Evolutionary conservation across 2,113 vertebrate genomes (phyloP), one percentile per base, ranked within the genome.

Genomic region (Gymnogyps californianus): DNA sequence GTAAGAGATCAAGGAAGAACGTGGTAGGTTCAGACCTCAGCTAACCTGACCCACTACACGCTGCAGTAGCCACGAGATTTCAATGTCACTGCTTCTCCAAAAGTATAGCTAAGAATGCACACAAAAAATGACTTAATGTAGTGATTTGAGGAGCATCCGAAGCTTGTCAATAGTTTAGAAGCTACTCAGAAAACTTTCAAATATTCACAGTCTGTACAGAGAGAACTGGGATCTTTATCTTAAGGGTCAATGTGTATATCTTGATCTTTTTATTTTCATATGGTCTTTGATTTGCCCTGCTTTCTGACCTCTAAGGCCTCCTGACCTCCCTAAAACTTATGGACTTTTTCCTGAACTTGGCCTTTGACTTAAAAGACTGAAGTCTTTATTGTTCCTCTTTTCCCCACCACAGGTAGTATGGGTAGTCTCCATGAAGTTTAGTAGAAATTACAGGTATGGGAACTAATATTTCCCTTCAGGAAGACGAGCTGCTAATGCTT

Each of bases 231-330:
- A 49, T 49, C 46, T 66, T 84, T 66, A 40, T 7, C 9, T 5
- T 21, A 2, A 19, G 10, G 1, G 1, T 69, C 15, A 38, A 4
- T 13, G 22, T 13, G 7, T 13, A 16, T 26, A 67, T 25, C 2
- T 24, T 38, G 22, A 24, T 13, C 6, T 79, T 75, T 77, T 44
- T 34, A 1, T 81, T 81, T 91, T 74, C 11, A 40, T 62, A 14
- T 66, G 6, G 13, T 22, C 10, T 65, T 65, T 81, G 16, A 65
- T 38, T 72, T 59, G 4, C 10, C 5, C 24, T 22, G 5, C 16
- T 82, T 79, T 83, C n/a, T 92, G 47, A 51, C 2, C 10, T 64
- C 4, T 38, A 61, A 65, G 18, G n/a, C 16, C 16, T 49, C 29
- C 69, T 9, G 3, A 46, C 10, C 16, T 55, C 44, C 65, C 6